A percentile compares a stretch with the other conserved stretches of the same genome.
Conservation (phyloP, 2,113 vertebrate species). For the Chaenocephalus aceratus region DNA sequence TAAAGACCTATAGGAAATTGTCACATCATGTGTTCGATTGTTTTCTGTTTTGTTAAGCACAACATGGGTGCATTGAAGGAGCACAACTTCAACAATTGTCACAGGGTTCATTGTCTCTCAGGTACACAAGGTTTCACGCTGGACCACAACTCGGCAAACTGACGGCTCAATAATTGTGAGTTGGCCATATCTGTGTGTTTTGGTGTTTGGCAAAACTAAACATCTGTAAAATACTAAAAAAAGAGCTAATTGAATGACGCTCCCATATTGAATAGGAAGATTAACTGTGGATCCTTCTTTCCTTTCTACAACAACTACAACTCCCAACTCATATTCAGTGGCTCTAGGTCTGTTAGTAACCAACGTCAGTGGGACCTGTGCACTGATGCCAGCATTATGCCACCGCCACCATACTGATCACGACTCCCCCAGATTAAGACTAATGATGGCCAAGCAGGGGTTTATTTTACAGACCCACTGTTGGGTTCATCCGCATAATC, state of each 20-base stretch:
- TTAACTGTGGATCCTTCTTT: background rate
- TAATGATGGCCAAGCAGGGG: conserved; percentile 30
- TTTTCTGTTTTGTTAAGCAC: background rate
- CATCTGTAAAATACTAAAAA: too few species aligned
- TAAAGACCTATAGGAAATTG: background rate
- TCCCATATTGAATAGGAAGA: background rate
- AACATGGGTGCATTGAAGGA: background rate
- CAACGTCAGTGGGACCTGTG: background rate
- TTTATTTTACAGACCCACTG: conserved; percentile 25
- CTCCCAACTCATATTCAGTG: background rate
- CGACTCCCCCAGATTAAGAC: conserved; percentile 38
- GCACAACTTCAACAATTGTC: conserved; percentile 4
- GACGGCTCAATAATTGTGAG: background rate
- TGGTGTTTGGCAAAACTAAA: background rate
- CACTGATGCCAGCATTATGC: background rate
- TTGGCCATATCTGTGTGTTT: background rate
- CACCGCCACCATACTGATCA: background rate
- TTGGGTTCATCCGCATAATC: conserved; percentile 48
- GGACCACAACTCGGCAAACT: background rate
- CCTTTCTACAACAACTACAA: background rate
- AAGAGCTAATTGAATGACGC: background rate
- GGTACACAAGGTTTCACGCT: background rate
- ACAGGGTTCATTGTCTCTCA: background rate
- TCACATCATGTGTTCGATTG: background rate
- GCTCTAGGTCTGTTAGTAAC: background rate